Evolutionary conservation across 2,113 vertebrate genomes (phyloP).

Genomic region (Bos indicus): DNA sequence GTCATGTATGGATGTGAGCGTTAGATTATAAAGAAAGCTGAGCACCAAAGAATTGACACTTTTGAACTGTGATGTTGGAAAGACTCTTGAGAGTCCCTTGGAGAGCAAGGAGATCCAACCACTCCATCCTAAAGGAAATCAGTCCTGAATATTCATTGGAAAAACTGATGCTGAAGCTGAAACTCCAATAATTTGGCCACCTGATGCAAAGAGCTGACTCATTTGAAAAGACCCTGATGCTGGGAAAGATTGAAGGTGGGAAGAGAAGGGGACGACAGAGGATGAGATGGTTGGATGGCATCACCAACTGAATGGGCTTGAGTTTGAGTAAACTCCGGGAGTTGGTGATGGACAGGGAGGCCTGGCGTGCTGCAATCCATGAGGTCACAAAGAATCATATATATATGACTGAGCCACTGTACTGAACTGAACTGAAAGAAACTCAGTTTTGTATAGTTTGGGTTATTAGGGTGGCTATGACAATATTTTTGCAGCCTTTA

Average conservation of each 20-base stretch:
- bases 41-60: background rate
- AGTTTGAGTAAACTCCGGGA: background rate
- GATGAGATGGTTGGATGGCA: background rate
- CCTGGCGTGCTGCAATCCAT: fast-evolving
- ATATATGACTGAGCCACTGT: background rate
- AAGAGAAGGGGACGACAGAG: background rate
- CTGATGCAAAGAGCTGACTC: background rate
- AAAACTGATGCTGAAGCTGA: background rate
- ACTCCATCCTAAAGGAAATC: background rate
- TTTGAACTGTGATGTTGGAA: background rate
- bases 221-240: background rate
- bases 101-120: background rate
- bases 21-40: background rate
- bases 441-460: background rate
- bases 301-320: background rate
- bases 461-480: background rate
- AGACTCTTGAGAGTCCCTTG: background rate
- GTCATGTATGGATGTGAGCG: background rate
- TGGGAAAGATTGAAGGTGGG: background rate
- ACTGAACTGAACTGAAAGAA: background rate
- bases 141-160: background rate
- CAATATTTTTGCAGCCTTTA: background rate
- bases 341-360: background rate
- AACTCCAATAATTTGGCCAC: background rate
- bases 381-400: background rate